Percentiles rank a stretch among this genome's conserved stretches.
Evolutionary conservation across 2,113 vertebrate species (phyloP).

Genomic region (Indicator indicator): DNA sequence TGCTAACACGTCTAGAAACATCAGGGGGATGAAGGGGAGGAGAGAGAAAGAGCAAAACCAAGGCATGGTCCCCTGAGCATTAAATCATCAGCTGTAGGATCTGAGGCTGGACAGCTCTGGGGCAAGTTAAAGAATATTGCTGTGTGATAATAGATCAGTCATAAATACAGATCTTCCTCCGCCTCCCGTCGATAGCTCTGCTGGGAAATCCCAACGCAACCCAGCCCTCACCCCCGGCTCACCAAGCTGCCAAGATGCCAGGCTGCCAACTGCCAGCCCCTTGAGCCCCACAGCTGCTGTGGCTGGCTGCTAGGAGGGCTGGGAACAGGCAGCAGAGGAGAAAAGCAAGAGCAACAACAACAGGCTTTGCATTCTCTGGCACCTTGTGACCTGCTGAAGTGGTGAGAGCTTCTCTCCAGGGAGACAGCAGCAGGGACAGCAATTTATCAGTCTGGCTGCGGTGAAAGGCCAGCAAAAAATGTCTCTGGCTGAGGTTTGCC

Average conservation of each 20-base stretch:
- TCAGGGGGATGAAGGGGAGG: not conserved
- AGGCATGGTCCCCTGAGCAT: not conserved
- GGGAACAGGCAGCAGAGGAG: not conserved
- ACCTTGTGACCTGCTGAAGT: not conserved
- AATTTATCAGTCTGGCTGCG: not conserved
- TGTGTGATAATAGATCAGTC: not conserved
- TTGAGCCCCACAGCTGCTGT: accelerated
- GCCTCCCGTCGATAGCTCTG: not conserved
- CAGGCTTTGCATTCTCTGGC: not conserved
- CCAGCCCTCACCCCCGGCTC: not conserved
- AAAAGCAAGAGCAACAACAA: not conserved
- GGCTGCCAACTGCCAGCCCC: not conserved
- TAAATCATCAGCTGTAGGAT: not conserved
- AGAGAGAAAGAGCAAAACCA: not conserved
- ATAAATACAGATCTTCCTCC: not conserved
- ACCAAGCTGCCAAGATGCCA: not conserved
- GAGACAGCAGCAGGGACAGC: not conserved
- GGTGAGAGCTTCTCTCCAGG: slow-evolving; percentile 5
- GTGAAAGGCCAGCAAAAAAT: not conserved
- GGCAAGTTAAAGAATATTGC: not conserved
- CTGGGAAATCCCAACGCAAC: accelerated
- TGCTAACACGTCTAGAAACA: not conserved
- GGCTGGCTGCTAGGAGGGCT: not conserved
- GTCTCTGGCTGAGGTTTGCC: not conserved
- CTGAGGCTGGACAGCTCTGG: not conserved